These are phyloP conservation scores for Scortum barcoo DNA, from an alignment of 2,113 vertebrate species.

Conservation along the genomic window DNA sequence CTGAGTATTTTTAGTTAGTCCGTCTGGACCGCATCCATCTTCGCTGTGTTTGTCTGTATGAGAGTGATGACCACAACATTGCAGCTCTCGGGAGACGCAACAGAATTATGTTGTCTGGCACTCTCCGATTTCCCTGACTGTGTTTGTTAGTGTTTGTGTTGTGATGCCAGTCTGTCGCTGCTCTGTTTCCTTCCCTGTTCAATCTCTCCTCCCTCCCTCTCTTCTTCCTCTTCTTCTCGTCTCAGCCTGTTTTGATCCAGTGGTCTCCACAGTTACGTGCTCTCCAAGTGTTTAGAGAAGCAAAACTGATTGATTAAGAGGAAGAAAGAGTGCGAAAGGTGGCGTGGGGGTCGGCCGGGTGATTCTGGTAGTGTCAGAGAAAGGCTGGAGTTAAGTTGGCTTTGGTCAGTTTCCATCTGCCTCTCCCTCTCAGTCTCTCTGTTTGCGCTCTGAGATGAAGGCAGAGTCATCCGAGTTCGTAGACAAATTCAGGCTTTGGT, in stretches of 20 bases:
- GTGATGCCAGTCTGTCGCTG: background rate
- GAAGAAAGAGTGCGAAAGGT: conserved; percentile 39
- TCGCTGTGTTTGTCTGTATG: background rate
- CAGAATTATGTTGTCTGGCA: background rate
- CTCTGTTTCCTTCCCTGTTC: conserved; percentile 12
- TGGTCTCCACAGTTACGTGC: conserved; percentile 8
- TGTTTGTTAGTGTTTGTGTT: conserved; percentile 22
- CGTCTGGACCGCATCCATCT: conserved; percentile 12
- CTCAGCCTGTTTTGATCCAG: conserved; percentile 2
- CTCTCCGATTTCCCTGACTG: background rate
- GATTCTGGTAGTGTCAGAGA: conserved; percentile 3
- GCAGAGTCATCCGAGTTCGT: background rate
- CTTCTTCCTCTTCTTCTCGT: conserved; percentile 9
- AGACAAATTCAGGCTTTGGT: background rate
- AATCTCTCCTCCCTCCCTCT: conserved; percentile 13
- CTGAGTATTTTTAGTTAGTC: conserved; percentile 28
- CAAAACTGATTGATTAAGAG: conserved; percentile 19
- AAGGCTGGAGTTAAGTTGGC: conserved; percentile 9
- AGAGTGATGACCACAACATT: background rate
- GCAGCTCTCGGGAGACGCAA: background rate
- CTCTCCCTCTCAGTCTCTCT: conserved; percentile 17
- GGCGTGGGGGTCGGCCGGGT: conserved; percentile 19
- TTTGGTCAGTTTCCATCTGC: conserved; percentile 49
- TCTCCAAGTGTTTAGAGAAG: conserved; percentile 30
- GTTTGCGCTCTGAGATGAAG: conserved; percentile 20